Evolutionary conservation across 2,888 invertebrate genomes (phyloP).

Genomic region (Lepidocyrtinus sp.): DNA sequence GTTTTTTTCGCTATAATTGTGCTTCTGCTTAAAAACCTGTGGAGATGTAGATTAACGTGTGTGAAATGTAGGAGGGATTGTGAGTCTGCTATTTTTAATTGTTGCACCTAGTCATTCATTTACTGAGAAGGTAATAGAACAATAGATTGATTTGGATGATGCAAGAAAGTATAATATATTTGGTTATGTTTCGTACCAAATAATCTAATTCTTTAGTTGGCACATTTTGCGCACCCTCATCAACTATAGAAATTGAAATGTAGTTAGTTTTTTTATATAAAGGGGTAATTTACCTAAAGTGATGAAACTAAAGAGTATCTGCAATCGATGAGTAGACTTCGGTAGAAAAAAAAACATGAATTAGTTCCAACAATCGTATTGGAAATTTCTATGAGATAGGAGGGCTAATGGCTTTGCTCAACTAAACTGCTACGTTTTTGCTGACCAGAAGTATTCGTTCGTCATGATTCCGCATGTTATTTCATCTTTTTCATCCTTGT

Average conservation of each 20-base stretch:
- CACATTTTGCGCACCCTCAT: not conserved
- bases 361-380: conserved; percentile 9
- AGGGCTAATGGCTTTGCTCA: too few relatives aligned
- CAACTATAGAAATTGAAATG: not conserved
- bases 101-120: not conserved
- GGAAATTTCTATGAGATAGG: not conserved
- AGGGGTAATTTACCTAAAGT: not conserved
- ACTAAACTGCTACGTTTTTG: not conserved
- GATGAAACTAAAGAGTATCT: conserved; percentile 3
- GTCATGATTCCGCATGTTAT: too few relatives aligned
- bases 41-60: too few relatives aligned
- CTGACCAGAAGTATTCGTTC: not conserved
- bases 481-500: not conserved
- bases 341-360: not conserved
- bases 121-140: not conserved
- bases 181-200: not conserved
- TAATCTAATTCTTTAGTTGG: not conserved
- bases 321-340: not conserved
- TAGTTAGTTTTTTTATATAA: not conserved
- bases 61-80: not conserved
- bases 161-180: too few relatives aligned
- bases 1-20: too few relatives aligned
- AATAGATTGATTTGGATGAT: conserved; percentile 11
- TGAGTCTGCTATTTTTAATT: not conserved
- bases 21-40: too few relatives aligned